Conservation (phyloP, 2,888 invertebrate genomes). For the Danaus chrysippus region DNA sequence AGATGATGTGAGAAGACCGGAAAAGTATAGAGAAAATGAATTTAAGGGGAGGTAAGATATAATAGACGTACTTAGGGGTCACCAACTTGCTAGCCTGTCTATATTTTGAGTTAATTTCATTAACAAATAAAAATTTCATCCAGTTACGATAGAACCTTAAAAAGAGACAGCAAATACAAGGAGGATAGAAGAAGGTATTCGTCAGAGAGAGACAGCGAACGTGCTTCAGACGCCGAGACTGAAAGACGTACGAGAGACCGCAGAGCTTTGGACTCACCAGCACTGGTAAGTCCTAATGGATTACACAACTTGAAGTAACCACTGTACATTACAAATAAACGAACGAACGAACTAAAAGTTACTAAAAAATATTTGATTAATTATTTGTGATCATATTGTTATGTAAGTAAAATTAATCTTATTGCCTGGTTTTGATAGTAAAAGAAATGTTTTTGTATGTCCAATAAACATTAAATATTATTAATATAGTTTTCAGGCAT, state of each 20-base stretch:
- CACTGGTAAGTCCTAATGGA: slow-evolving; percentile 55
- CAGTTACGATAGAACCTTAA: slow-evolving; percentile 55
- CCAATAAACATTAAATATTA: too few relatives aligned
- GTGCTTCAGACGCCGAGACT: slow-evolving; percentile 61
- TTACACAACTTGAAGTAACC: neutral
- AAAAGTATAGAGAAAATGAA: slow-evolving; percentile 48
- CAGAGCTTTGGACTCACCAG: slow-evolving; percentile 64
- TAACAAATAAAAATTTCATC: slow-evolving; percentile 1
- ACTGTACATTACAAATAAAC: too few relatives aligned
- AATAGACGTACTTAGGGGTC: slow-evolving; percentile 2
- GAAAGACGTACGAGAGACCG: slow-evolving; percentile 56
- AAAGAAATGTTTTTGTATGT: too few relatives aligned
- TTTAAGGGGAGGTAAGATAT: slow-evolving; percentile 50
- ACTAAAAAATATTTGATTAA: too few relatives aligned
- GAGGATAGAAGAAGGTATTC: slow-evolving; percentile 79
- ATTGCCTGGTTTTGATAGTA: too few relatives aligned
- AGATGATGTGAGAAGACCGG: slow-evolving; percentile 44
- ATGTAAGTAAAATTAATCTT: too few relatives aligned
- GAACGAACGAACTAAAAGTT: too few relatives aligned
- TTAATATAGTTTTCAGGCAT: too few relatives aligned
- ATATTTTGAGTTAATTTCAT: slow-evolving; percentile 3
- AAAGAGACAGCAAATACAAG: slow-evolving; percentile 55
- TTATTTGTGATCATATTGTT: too few relatives aligned
- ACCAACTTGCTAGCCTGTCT: neutral
- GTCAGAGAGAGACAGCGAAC: slow-evolving; percentile 73